Percentiles rank a stretch among this genome's conserved stretches.
phyloP scores from a whole-genome alignment of 1,140 invertebrate species.

The Pseudomyrmex dendroicus region DNA sequence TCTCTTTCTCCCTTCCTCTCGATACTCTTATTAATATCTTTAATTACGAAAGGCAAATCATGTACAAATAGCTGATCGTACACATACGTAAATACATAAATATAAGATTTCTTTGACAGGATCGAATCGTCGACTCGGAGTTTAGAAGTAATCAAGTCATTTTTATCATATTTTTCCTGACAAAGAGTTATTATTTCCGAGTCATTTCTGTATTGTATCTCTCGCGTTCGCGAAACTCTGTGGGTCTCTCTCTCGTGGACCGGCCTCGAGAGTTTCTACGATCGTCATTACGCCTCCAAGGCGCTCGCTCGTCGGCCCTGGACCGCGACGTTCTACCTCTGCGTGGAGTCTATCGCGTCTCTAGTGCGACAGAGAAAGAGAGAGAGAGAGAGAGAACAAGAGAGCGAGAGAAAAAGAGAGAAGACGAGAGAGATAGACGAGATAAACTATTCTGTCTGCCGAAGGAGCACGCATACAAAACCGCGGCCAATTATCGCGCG shows the following conservation, averaged over 20 bases:
- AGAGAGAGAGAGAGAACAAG: background rate
- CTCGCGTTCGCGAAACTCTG: constrained; percentile 69
- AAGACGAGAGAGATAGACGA: constrained; percentile 52
- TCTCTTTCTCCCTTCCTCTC: too few relatives aligned
- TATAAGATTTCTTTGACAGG: too few relatives aligned
- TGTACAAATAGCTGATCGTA: too few relatives aligned
- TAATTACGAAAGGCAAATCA: background rate
- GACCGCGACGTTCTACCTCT: constrained; percentile 60
- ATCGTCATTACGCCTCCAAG: constrained; percentile 78
- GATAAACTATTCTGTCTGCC: constrained; percentile 62
- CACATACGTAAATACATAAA: too few relatives aligned
- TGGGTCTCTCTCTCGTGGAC: constrained; percentile 53
- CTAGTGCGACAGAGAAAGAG: constrained; percentile 28
- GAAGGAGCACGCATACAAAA: constrained; percentile 52
- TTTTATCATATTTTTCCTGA: too few relatives aligned
- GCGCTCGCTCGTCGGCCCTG: constrained; percentile 77
- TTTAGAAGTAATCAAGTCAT: too few relatives aligned
- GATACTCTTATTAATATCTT: background rate
- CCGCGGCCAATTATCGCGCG: constrained; percentile 68
- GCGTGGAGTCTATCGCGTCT: constrained; percentile 48
- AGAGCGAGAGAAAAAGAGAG: constrained; percentile 25
- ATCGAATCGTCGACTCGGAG: too few relatives aligned
- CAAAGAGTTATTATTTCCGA: too few relatives aligned
- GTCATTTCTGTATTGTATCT: constrained; percentile 27
- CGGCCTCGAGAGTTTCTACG: constrained; percentile 76